Base-by-base conservation (phyloP, 2,113 vertebrate genomes). In the Rousettus leschenaultii region DNA sequence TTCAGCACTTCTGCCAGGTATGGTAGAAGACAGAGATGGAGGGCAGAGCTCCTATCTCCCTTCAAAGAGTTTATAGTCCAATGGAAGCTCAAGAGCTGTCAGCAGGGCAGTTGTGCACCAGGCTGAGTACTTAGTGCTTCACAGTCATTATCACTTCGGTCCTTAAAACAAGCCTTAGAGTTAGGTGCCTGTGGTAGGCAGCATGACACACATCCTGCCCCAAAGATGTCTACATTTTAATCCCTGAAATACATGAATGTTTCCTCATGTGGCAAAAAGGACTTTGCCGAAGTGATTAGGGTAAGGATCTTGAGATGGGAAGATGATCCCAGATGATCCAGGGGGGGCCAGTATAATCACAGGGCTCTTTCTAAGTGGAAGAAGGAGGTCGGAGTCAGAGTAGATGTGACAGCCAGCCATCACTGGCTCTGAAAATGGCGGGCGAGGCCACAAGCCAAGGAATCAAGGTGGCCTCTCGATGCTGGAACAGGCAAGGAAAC, bases 81-180 rank as follows among this genome's bases (percentile, higher is more conserved):
- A 1, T 18, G 0, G 1, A 51, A 90, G 21, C 53, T 53, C 40
- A 28, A 26, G 43, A 63, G 19, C 26, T 22, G 16, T 15, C 43
- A 28, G 43, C 30, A 63, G 53, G 66, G 26, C 30, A 11, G 26
- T 15, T 0, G 28, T 14, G 33, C 19, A 0, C 13, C 22, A 3
- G 30, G 82, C 61, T n/a, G 40, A 43, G 71, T 0, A 0, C 40
- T 30, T 16, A 18, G 5, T 9, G 82, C 22, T 35, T 26, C 24
- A 2, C 15, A n/a, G 75, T 21, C 15, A 15, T 16, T 0, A 7
- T 22, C 10, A 5, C 6, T 15, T 57, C 1, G 6, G 30, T 24
- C 45, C 71, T 38, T 26, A 14, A 21, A 7, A 12, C 51, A 5
- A 7, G 4, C 10, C 19, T 40, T 26, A 18, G 63, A 35, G 9